Evolutionary conservation across 2,888 invertebrate species (phyloP).

Genomic region (Bruchidius siliquastri): DNA sequence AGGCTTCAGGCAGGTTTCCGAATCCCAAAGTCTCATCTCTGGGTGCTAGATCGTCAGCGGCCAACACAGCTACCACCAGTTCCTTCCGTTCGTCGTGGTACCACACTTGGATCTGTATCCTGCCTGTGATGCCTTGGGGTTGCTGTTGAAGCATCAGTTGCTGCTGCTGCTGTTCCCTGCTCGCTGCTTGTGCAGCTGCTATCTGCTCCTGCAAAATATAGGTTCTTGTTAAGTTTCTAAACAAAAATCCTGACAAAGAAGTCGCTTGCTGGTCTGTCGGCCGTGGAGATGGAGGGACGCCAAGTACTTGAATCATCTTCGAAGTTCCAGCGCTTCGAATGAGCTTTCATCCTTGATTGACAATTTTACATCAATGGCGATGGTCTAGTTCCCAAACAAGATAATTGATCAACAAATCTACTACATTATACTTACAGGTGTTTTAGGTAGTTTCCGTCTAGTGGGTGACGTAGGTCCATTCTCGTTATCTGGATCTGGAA

Average conservation of each 20-base stretch:
- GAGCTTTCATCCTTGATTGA: too few relatives aligned
- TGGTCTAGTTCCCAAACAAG: too few relatives aligned
- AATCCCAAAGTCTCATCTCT: constrained; percentile 74
- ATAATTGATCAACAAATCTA: too few relatives aligned
- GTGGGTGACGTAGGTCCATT: constrained; percentile 84
- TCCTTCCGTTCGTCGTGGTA: constrained; percentile 81
- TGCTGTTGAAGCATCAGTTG: constrained; percentile 66
- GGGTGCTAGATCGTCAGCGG: constrained; percentile 77
- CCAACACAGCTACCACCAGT: constrained; percentile 78
- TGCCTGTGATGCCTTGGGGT: constrained; percentile 57
- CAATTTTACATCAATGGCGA: too few relatives aligned
- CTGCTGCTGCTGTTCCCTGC: constrained; percentile 49
- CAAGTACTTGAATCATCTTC: too few relatives aligned
- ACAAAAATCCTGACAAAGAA: too few relatives aligned
- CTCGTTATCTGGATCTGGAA: constrained; percentile 79
- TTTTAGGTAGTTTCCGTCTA: constrained; percentile 92
- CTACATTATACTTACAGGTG: constrained; percentile 66
- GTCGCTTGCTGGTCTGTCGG: too few relatives aligned
- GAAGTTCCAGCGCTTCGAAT: too few relatives aligned
- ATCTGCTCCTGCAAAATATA: not conserved
- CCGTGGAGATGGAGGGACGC: too few relatives aligned
- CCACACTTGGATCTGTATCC: constrained; percentile 85
- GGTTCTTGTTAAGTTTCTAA: too few relatives aligned
- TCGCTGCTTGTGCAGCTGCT: not conserved
- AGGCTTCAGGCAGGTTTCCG: constrained; percentile 76